Evolutionary conservation across 1,140 invertebrate species (phyloP).

Genomic region (Scylla paramamosain): DNA sequence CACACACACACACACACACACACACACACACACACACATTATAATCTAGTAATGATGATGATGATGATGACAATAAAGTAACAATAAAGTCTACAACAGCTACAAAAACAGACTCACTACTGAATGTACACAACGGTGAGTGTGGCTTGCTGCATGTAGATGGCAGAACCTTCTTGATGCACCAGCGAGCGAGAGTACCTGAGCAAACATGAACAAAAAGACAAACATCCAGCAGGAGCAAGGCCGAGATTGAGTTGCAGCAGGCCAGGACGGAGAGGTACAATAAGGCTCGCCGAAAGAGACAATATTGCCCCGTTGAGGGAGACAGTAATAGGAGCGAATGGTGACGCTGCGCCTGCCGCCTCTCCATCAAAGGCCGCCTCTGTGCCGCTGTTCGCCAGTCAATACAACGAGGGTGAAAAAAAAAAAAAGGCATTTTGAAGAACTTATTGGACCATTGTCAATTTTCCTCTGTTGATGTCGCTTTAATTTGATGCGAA

Average conservation of each 20-base stretch:
- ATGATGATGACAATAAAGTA: background rate
- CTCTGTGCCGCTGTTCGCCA: constrained; percentile 5
- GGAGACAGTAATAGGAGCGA: constrained; percentile 39
- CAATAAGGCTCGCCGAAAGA: constrained; percentile 7
- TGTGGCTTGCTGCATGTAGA: no score
- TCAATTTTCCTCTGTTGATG: constrained; percentile 47
- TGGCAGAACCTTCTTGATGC: no score
- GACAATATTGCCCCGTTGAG: constrained; percentile 38
- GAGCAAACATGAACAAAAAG: no score
- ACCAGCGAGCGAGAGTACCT: no score
- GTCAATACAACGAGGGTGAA: background rate
- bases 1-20: constrained; percentile 32
- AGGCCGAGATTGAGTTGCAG: no score
- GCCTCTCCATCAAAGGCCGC: constrained; percentile 41
- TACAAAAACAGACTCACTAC: no score
- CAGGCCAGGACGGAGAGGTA: no score
- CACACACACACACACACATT: background rate
- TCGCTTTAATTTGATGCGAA: constrained; percentile 48
- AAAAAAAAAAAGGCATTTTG: constrained; percentile 40
- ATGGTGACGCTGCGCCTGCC: background rate
- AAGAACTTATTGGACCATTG: constrained; percentile 47
- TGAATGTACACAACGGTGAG: no score
- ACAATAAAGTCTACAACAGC: no score
- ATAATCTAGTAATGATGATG: background rate
- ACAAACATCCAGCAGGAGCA: no score